A percentile compares a stretch with the other conserved stretches of the same genome.
phyloP scores from a whole-genome alignment of 2,888 invertebrate genomes.

The Spisula solida region DNA sequence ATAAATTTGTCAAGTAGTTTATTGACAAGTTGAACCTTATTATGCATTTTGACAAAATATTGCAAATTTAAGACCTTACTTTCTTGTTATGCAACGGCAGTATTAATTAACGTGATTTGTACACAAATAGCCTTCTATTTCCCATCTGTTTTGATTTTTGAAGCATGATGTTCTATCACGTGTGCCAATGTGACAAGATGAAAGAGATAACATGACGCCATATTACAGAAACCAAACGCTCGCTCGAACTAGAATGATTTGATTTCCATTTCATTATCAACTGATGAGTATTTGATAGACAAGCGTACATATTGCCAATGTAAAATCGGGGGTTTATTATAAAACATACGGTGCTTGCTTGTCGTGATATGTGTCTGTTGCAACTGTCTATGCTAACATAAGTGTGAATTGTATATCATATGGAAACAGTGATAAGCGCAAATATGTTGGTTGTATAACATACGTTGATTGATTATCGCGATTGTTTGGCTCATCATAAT shows the following conservation, averaged over 20 bases:
- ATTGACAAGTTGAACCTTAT: too few relatives aligned
- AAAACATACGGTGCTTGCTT: not conserved
- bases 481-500: not conserved
- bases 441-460: not conserved
- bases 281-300: not conserved
- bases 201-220: not conserved
- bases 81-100: too few relatives aligned
- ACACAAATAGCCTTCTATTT: too few relatives aligned
- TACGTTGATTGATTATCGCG: not conserved
- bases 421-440: not conserved
- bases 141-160: too few relatives aligned
- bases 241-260: not conserved
- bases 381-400: not conserved
- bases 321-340: not conserved
- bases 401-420: not conserved
- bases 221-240: not conserved
- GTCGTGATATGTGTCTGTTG: not conserved
- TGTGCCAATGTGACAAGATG: not conserved
- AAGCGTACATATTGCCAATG: not conserved
- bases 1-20: too few relatives aligned
- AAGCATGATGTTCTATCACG: too few relatives aligned
- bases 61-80: too few relatives aligned
- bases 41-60: too few relatives aligned
- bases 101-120: too few relatives aligned
- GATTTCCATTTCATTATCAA: conserved; percentile 15